Conservation (phyloP, 1,140 invertebrate species). For the Eueides isabella region DNA sequence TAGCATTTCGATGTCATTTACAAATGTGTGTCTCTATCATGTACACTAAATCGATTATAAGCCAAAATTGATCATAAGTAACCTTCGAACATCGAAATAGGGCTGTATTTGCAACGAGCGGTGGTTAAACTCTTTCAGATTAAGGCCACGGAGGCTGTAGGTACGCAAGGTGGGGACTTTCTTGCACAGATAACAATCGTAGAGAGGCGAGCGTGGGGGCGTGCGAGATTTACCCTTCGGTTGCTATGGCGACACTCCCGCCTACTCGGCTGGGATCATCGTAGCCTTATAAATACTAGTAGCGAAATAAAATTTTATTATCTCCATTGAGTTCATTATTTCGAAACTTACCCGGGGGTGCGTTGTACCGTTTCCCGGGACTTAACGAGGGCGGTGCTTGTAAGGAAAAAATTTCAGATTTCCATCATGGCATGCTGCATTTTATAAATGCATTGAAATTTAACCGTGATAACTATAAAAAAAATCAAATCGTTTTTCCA, state of each 20-base stretch:
- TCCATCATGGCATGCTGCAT: conserved; percentile 40
- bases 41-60: conserved; percentile 37
- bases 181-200: conserved; percentile 76
- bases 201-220: conserved; percentile 68
- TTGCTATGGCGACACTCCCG: conserved; percentile 67
- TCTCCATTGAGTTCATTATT: conserved; percentile 74
- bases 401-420: conserved; percentile 53
- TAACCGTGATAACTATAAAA: neutral
- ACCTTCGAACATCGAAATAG: conserved; percentile 36
- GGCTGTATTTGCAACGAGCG: conserved; percentile 34
- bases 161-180: conserved; percentile 71
- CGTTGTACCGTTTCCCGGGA: conserved; percentile 48
- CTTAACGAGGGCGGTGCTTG: conserved; percentile 61
- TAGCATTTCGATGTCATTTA: neutral
- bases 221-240: conserved; percentile 64
- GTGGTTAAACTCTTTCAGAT: conserved; percentile 73
- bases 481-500: no score
- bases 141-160: conserved; percentile 62
- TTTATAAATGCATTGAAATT: neutral
- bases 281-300: conserved; percentile 71
- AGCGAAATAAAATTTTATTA: conserved; percentile 80
- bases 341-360: conserved; percentile 60
- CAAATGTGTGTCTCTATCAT: conserved; percentile 14
- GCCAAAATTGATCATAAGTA: conserved; percentile 1
- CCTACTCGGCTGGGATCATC: conserved; percentile 70